These are phyloP conservation scores for Pollimyrus isidori DNA, from an alignment of 2,113 vertebrate species.

Conservation along the genomic window DNA sequence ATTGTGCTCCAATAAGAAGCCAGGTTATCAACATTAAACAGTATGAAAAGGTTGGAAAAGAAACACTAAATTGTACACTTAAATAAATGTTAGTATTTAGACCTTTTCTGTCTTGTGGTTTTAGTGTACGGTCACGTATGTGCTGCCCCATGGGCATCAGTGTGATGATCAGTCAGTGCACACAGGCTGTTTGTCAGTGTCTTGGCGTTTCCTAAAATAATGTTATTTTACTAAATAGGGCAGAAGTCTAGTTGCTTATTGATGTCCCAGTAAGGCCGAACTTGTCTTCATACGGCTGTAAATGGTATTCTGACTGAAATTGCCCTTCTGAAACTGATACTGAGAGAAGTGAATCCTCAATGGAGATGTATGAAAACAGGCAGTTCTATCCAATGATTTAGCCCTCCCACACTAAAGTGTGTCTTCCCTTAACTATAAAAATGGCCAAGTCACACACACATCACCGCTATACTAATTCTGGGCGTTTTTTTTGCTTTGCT, in stretches of 20 bases:
- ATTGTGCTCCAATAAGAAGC: constrained; percentile 58
- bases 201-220: neutral
- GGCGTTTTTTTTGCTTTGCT: neutral
- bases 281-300: neutral
- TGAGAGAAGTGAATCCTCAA: neutral
- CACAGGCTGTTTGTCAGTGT: neutral
- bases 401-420: neutral
- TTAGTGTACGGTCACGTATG: neutral
- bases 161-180: neutral
- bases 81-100: constrained; percentile 71
- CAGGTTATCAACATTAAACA: constrained; percentile 61
- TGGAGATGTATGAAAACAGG: neutral
- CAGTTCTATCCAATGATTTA: neutral
- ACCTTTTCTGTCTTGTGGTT: constrained; percentile 29
- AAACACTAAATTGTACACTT: constrained; percentile 66
- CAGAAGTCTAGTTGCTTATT: neutral
- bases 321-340: neutral
- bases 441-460: neutral
- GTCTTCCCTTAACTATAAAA: neutral
- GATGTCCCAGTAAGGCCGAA: neutral
- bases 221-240: no score
- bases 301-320: neutral
- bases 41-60: constrained; percentile 56
- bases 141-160: neutral
- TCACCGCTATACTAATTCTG: neutral